These are phyloP conservation scores for Neogale vison DNA, from an alignment of 2,113 vertebrate genomes.

Conservation along the genomic window DNA sequence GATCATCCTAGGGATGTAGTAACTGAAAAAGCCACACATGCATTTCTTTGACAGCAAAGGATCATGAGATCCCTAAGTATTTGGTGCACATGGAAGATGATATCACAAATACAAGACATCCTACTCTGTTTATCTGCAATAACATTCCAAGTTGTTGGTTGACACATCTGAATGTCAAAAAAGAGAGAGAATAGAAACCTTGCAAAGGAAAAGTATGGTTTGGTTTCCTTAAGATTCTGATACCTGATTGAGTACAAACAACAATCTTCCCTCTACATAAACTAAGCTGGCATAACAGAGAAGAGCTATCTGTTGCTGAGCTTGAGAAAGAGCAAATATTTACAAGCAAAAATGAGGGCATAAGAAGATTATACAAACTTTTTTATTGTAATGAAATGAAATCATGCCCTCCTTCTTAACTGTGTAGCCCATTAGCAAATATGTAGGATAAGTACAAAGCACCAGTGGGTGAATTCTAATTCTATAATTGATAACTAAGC, in stretches of 20 bases:
- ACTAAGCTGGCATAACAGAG: background rate
- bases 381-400: conserved; percentile 67
- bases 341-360: conserved; percentile 64
- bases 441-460: conserved; percentile 63
- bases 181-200: background rate
- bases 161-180: background rate
- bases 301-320: background rate
- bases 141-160: background rate
- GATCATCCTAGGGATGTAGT: background rate
- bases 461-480: conserved; percentile 73
- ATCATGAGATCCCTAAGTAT: background rate
- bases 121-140: background rate
- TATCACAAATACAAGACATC: background rate
- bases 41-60: background rate
- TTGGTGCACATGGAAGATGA: background rate
- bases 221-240: background rate
- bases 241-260: background rate
- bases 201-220: background rate
- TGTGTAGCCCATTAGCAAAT: conserved; percentile 40
- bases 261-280: background rate
- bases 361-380: conserved; percentile 64
- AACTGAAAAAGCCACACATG: background rate
- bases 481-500: conserved; percentile 70
- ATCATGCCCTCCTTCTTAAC: conserved; percentile 38
- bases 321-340: conserved; percentile 65